A percentile compares a stretch with the other conserved stretches of the same genome.
Evolutionary conservation across 2,113 vertebrate species (phyloP).

Genomic region (Phaethon lepturus): DNA sequence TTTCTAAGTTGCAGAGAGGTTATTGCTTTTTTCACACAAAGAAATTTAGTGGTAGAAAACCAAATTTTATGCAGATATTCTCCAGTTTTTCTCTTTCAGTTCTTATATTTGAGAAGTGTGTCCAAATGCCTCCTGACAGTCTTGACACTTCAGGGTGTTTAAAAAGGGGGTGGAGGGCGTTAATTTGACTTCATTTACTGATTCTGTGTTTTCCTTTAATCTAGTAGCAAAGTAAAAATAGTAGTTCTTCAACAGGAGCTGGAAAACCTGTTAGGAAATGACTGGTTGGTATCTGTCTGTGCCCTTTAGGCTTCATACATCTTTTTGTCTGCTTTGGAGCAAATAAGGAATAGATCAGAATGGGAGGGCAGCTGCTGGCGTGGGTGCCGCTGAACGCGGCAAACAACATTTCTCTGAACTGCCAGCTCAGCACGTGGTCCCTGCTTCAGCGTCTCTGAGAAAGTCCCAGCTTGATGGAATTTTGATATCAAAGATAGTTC

Average conservation of each 20-base stretch:
- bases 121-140: conserved; percentile 59
- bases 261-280: background rate
- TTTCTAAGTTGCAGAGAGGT: conserved; percentile 53
- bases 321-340: background rate
- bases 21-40: conserved; percentile 67
- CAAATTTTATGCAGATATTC: conserved; percentile 4
- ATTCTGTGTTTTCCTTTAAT: conserved; percentile 37
- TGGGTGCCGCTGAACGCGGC: background rate
- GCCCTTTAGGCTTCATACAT: background rate
- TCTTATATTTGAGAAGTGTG: conserved; percentile 2
- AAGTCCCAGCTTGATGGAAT: background rate
- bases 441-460: background rate
- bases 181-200: background rate
- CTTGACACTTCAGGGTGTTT: conserved; percentile 4
- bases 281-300: background rate
- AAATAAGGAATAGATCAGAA: background rate
- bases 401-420: background rate
- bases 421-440: background rate
- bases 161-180: background rate
- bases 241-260: background rate
- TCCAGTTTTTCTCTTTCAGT: conserved; percentile 3
- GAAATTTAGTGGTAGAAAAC: conserved; percentile 54
- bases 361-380: background rate
- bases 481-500: background rate
- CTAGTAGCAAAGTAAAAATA: background rate